phyloP scores from a whole-genome alignment of 2,888 invertebrate genomes.

The Monoplex corrugatus region DNA sequence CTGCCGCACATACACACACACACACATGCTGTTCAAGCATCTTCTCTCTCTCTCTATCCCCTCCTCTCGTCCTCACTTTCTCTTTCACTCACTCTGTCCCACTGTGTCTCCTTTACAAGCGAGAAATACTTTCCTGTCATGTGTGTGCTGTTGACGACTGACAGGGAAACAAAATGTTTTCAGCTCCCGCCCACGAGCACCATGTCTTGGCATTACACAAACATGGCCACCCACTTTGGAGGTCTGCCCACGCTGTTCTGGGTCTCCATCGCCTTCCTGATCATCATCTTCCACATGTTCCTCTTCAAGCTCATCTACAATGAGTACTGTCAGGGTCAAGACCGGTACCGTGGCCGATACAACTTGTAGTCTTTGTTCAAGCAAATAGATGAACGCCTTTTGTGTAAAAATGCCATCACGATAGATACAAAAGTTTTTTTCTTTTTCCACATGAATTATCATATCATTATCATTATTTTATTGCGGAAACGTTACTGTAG shows the following conservation, averaged over 20 bases:
- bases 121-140: neutral
- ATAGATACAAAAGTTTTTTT: too few relatives aligned
- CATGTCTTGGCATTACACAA: conserved; percentile 94
- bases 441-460: neutral
- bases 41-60: too few relatives aligned
- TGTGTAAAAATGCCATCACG: neutral
- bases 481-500: neutral
- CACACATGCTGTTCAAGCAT: too few relatives aligned
- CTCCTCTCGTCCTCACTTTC: too few relatives aligned
- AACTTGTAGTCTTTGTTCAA: conserved; percentile 63
- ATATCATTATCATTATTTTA: neutral
- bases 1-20: too few relatives aligned
- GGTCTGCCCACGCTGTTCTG: conserved; percentile 95
- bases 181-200: conserved; percentile 94
- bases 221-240: conserved; percentile 93
- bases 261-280: conserved; percentile 93
- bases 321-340: conserved; percentile 87
- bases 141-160: too few relatives aligned
- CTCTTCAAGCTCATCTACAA: conserved; percentile 94
- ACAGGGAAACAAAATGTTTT: neutral
- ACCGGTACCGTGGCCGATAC: conserved; percentile 70
- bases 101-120: too few relatives aligned
- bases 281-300: conserved; percentile 95
- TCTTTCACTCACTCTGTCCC: too few relatives aligned
- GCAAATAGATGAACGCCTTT: neutral